These are phyloP conservation scores for Cynodonichthys magdalenae DNA, from an alignment of 2,797 vertebrate genomes.

Conservation along the genomic window DNA sequence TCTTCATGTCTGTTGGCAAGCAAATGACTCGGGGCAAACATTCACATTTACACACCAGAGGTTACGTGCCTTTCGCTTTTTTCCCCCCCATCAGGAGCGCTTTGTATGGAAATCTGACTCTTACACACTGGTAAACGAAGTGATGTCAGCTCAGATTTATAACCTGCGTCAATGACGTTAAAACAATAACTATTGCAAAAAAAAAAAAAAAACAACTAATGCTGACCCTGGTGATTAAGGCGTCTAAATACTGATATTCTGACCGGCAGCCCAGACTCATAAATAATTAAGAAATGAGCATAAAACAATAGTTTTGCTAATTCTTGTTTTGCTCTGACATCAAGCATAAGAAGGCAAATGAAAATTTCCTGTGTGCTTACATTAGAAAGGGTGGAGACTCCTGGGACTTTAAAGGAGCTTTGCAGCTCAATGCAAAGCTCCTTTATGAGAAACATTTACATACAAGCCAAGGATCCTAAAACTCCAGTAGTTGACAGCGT, in stretches of 20 bases:
- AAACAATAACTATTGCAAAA: slow-evolving; percentile 12
- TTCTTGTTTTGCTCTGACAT: not conserved
- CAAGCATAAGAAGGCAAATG: not conserved
- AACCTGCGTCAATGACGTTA: slow-evolving; percentile 9
- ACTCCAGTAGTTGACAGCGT: not conserved
- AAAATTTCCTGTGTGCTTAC: not conserved
- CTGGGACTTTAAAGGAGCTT: not conserved
- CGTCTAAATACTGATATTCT: too few species aligned
- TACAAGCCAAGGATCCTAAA: not conserved
- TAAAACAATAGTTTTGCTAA: too few species aligned
- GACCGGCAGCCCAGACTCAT: too few species aligned
- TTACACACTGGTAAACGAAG: slow-evolving; percentile 34
- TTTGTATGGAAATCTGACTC: slow-evolving; percentile 55
- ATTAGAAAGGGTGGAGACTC: not conserved
- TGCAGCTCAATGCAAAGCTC: slow-evolving; percentile 1
- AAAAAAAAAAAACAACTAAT: not conserved
- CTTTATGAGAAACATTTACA: not conserved
- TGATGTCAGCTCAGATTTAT: slow-evolving; percentile 33
- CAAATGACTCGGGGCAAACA: slow-evolving; percentile 75
- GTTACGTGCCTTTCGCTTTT: slow-evolving; percentile 55
- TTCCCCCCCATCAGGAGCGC: slow-evolving; percentile 36
- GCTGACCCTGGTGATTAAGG: too few species aligned
- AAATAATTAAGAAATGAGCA: too few species aligned
- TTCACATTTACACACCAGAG: slow-evolving; percentile 65
- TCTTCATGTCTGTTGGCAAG: slow-evolving; percentile 69